These are phyloP conservation scores for Junonia oenone DNA, from an alignment of 2,888 invertebrate genomes.

Conservation along the genomic window DNA sequence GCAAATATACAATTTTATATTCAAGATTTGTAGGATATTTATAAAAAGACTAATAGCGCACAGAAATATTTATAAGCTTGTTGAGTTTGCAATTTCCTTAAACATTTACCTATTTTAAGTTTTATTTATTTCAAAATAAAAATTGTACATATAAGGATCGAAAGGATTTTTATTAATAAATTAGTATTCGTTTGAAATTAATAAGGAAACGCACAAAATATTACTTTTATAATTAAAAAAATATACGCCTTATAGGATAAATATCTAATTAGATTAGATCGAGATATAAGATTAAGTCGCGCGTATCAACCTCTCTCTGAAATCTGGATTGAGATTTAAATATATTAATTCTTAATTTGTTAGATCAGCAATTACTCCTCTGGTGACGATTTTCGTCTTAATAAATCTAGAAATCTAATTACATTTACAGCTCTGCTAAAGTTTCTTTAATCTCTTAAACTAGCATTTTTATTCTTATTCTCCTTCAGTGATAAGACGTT, in stretches of 20 bases:
- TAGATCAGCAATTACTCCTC: not conserved
- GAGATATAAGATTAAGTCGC: not conserved
- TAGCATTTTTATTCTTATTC: constrained; percentile 17
- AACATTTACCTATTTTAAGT: no score
- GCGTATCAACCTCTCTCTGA: not conserved
- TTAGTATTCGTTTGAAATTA: no score
- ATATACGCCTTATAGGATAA: not conserved
- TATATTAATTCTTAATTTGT: not conserved
- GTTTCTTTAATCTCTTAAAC: constrained; percentile 22
- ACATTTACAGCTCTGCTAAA: constrained; percentile 20
- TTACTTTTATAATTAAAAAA: not conserved
- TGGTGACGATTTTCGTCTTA: constrained; percentile 10
- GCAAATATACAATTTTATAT: constrained; percentile 6
- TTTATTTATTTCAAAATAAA: no score
- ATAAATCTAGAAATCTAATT: constrained; percentile 20
- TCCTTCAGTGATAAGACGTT: constrained; percentile 18
- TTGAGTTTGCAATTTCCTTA: no score
- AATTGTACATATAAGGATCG: no score
- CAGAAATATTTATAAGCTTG: not conserved
- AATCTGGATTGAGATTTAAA: not conserved
- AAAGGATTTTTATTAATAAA: no score
- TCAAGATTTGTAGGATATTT: not conserved
- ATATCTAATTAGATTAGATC: not conserved
- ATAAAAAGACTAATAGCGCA: not conserved
- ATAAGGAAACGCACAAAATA: no score